These are phyloP conservation scores for Danaus chrysippus DNA, from an alignment of 2,888 invertebrate genomes.

Conservation along the genomic window DNA sequence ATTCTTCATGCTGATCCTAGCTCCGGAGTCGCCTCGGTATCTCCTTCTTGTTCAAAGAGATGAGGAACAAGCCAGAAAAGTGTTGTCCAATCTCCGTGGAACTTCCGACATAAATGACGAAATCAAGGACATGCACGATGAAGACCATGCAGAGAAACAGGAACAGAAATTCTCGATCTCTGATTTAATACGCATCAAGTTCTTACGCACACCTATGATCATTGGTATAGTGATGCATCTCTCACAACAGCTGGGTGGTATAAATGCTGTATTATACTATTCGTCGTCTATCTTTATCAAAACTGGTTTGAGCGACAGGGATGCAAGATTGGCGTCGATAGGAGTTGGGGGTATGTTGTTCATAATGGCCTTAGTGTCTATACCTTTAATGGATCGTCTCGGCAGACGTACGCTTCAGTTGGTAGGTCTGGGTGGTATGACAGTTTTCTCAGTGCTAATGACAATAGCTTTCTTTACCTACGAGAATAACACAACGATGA, in stretches of 20 bases:
- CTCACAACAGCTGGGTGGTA: slow-evolving; percentile 73
- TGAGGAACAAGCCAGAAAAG: slow-evolving; percentile 61
- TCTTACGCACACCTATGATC: slow-evolving; percentile 63
- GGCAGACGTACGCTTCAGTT: slow-evolving; percentile 85
- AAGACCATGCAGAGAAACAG: slow-evolving; percentile 64
- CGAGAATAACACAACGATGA: slow-evolving; percentile 63
- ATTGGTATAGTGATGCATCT: slow-evolving; percentile 75
- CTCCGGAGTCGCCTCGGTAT: slow-evolving; percentile 71
- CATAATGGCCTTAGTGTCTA: slow-evolving; percentile 85
- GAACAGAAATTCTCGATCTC: slow-evolving; percentile 64
- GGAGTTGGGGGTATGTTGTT: slow-evolving; percentile 86
- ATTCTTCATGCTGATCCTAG: slow-evolving; percentile 61
- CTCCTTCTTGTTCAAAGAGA: slow-evolving; percentile 60
- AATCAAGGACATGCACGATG: slow-evolving; percentile 71
- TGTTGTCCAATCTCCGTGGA: slow-evolving; percentile 58
- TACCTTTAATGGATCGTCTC: slow-evolving; percentile 86
- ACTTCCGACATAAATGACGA: slow-evolving; percentile 64
- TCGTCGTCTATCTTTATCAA: slow-evolving; percentile 82
- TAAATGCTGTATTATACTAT: slow-evolving; percentile 83
- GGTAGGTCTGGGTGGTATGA: slow-evolving; percentile 85
- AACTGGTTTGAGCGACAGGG: slow-evolving; percentile 79
- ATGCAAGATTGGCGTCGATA: slow-evolving; percentile 83
- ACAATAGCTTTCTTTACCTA: slow-evolving; percentile 76
- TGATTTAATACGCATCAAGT: slow-evolving; percentile 54
- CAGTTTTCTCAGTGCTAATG: slow-evolving; percentile 84